A percentile compares a stretch with the other conserved stretches of the same genome.
Conservation (phyloP, 23 tunicate genomes). For the Oikopleura vanhoeffeni region DNA sequence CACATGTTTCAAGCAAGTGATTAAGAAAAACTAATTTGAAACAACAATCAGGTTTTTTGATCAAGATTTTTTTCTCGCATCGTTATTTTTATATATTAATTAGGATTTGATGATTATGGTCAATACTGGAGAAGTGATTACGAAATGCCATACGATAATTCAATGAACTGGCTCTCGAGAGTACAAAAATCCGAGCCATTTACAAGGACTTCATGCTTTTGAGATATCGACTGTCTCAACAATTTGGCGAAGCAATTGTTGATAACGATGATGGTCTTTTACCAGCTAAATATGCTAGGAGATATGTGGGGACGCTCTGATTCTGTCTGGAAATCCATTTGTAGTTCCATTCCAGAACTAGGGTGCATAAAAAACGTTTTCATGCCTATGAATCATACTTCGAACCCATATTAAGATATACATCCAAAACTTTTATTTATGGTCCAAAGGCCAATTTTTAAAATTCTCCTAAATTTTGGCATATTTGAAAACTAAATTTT, state of each 20-base stretch:
- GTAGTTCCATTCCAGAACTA: background rate
- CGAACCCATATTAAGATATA: no score
- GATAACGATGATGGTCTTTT: background rate
- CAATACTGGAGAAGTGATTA: conserved; percentile 65
- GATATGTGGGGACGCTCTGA: background rate
- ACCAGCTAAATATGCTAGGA: background rate
- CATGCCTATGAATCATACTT: no score
- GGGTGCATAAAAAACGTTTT: no score
- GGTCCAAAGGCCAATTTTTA: no score
- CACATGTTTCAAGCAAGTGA: no score
- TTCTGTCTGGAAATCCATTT: background rate
- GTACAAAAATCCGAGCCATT: conserved; percentile 66
- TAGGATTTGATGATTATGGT: conserved; percentile 50
- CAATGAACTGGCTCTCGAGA: conserved; percentile 21
- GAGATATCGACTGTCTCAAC: background rate
- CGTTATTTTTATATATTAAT: conserved; percentile 11
- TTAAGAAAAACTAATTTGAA: no score
- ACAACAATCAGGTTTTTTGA: background rate
- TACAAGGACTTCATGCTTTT: conserved; percentile 75
- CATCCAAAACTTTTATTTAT: no score
- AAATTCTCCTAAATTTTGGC: no score
- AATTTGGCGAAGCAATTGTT: background rate
- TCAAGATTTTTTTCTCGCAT: background rate
- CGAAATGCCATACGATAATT: conserved; percentile 47
- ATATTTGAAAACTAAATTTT: no score